These are phyloP conservation scores for Branchinecta lindahli DNA, from an alignment of 1,140 invertebrate species.

Conservation along the genomic window DNA sequence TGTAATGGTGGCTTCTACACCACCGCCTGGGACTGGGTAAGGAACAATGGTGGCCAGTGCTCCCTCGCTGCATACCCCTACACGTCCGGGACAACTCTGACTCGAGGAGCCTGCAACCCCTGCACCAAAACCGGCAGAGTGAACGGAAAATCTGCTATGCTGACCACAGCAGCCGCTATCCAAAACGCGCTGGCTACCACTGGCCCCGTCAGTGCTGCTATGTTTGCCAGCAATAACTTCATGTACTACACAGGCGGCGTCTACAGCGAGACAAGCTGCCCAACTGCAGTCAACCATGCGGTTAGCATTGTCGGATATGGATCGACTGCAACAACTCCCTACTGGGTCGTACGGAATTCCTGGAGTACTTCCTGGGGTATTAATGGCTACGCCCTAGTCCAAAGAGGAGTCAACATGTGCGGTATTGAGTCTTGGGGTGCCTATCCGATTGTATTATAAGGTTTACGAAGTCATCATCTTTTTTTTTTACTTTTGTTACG, in stretches of 20 bases:
- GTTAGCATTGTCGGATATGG: conserved; percentile 37
- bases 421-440: conserved; percentile 31
- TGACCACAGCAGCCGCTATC: conserved; percentile 22
- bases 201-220: conserved; percentile 35
- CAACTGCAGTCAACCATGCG: conserved; percentile 31
- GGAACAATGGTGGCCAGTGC: neutral
- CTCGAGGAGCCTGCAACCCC: neutral
- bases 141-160: neutral
- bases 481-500: too few species aligned
- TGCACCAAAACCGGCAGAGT: neutral
- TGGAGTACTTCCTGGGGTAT: conserved; percentile 30
- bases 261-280: conserved; percentile 26
- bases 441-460: conserved; percentile 9
- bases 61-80: neutral
- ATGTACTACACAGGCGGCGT: conserved; percentile 23
- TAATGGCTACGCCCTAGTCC: conserved; percentile 32
- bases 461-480: too few species aligned
- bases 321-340: conserved; percentile 26
- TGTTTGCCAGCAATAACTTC: conserved; percentile 34
- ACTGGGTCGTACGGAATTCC: conserved; percentile 38
- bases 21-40: neutral
- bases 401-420: conserved; percentile 33
- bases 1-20: conserved; percentile 44
- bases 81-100: neutral
- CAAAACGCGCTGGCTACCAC: conserved; percentile 30